Percentiles rank a stretch among this genome's conserved stretches.
Conservation (phyloP, 1,140 invertebrate species). For the Drosophila paulistorum region DNA sequence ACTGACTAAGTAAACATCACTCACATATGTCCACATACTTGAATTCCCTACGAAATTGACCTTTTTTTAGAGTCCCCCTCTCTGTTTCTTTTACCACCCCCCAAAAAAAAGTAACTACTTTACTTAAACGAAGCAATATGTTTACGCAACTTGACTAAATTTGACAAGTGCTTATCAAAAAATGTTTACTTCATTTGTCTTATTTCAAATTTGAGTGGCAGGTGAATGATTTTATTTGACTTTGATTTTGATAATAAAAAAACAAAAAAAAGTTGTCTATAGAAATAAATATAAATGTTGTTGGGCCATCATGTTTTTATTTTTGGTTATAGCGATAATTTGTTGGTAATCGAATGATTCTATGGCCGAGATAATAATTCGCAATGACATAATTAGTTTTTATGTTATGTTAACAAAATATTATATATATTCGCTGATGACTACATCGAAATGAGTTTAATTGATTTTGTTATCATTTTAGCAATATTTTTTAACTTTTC, state of each 20-base stretch:
- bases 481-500: too few relatives aligned
- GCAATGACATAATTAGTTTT: constrained; percentile 27
- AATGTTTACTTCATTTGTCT: constrained; percentile 7
- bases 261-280: background rate
- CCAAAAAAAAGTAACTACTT: background rate
- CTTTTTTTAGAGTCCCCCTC: constrained; percentile 10
- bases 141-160: constrained; percentile 8
- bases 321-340: constrained; percentile 35
- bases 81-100: background rate
- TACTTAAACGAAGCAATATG: constrained; percentile 10
- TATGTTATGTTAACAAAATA: background rate
- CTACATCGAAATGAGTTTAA: background rate
- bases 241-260: constrained; percentile 9
- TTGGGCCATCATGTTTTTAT: constrained; percentile 16
- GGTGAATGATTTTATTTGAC: constrained; percentile 14
- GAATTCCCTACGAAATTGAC: constrained; percentile 31
- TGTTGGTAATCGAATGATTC: constrained; percentile 34
- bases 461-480: background rate
- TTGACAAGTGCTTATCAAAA: constrained; percentile 11
- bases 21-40: constrained; percentile 25
- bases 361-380: constrained; percentile 11
- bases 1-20: constrained; percentile 20
- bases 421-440: constrained; percentile 1
- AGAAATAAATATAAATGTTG: constrained; percentile 18
- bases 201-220: background rate